A percentile compares a stretch with the other conserved stretches of the same genome.
phyloP scores from a whole-genome alignment of 2,888 invertebrate species.

The Hirtodrosophila cameraria region DNA sequence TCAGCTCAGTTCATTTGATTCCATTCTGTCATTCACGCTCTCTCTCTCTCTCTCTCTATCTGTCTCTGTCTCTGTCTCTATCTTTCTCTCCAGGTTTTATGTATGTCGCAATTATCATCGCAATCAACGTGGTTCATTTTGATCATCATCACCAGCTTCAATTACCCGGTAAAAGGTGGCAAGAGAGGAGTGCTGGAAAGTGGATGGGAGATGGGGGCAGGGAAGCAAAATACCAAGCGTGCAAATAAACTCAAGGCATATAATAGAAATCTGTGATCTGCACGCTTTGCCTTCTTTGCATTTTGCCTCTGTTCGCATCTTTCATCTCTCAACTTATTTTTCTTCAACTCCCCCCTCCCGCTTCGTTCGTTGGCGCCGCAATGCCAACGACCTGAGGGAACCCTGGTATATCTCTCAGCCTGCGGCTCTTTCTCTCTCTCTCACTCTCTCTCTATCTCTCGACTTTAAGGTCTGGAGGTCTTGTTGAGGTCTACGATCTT shows the following conservation, averaged over 20 bases:
- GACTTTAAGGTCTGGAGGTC: background rate
- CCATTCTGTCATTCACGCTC: background rate
- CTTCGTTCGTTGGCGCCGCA: slow-evolving; percentile 12
- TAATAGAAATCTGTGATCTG: slow-evolving; percentile 11
- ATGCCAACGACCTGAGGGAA: slow-evolving; percentile 40
- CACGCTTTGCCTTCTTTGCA: slow-evolving; percentile 19
- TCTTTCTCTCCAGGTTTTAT: slow-evolving; percentile 25
- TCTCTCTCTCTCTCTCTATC: background rate
- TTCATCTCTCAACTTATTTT: slow-evolving; percentile 9
- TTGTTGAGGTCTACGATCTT: background rate
- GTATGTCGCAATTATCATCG: slow-evolving; percentile 71
- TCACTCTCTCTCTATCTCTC: background rate
- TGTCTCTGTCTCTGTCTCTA: slow-evolving; percentile 17
- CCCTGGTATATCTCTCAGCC: too few species aligned
- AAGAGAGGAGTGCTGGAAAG: background rate
- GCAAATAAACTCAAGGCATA: slow-evolving; percentile 39
- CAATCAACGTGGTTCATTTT: slow-evolving; percentile 77
- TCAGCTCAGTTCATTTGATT: too few species aligned
- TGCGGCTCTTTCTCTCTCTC: too few species aligned
- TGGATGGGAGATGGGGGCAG: too few species aligned
- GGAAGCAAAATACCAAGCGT: too few species aligned
- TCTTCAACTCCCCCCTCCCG: too few species aligned
- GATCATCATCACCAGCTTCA: slow-evolving; percentile 69
- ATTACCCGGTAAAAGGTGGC: slow-evolving; percentile 46
- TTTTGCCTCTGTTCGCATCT: background rate